Percentiles rank a stretch among this genome's conserved stretches.
These are phyloP conservation scores for Cirrhinus mrigala DNA, from an alignment of 2,797 vertebrate species.

Conservation along the genomic window DNA sequence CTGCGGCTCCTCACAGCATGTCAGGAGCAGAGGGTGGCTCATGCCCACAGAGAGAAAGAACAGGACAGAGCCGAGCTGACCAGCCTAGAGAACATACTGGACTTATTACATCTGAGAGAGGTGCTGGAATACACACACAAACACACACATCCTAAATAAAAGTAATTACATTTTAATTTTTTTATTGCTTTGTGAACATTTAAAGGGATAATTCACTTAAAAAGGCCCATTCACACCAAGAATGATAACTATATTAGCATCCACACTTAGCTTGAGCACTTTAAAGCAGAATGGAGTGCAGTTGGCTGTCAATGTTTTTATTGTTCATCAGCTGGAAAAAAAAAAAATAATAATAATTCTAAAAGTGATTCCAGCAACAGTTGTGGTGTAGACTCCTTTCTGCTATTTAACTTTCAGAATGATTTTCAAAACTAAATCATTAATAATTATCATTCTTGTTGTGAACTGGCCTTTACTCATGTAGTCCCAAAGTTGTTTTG, in stretches of 20 bases:
- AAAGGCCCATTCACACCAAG: not conserved
- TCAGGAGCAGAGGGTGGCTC: slow-evolving; percentile 73
- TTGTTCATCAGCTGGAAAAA: not conserved
- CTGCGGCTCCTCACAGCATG: slow-evolving; percentile 73
- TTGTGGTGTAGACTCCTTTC: not conserved
- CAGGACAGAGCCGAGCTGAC: slow-evolving; percentile 73
- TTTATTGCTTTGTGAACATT: not conserved
- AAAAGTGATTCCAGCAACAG: not conserved
- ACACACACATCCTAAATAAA: not conserved
- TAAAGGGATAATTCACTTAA: not conserved
- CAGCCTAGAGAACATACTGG: slow-evolving; percentile 77
- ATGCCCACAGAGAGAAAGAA: slow-evolving; percentile 74
- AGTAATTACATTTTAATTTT: not conserved
- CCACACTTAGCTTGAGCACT: not conserved
- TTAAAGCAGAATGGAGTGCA: not conserved
- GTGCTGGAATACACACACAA: slow-evolving; percentile 38
- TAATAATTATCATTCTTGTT: not conserved
- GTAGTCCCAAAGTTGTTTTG: not conserved
- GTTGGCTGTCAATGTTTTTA: not conserved
- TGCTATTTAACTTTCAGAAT: not conserved
- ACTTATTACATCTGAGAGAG: slow-evolving; percentile 71
- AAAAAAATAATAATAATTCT: not conserved
- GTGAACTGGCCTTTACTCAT: not conserved
- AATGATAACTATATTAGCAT: not conserved
- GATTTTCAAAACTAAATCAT: not conserved